Evolutionary conservation across 2,113 vertebrate genomes (phyloP), one percentile per base, ranked within the genome.

Genomic region (Typhlomys cinereus): DNA sequence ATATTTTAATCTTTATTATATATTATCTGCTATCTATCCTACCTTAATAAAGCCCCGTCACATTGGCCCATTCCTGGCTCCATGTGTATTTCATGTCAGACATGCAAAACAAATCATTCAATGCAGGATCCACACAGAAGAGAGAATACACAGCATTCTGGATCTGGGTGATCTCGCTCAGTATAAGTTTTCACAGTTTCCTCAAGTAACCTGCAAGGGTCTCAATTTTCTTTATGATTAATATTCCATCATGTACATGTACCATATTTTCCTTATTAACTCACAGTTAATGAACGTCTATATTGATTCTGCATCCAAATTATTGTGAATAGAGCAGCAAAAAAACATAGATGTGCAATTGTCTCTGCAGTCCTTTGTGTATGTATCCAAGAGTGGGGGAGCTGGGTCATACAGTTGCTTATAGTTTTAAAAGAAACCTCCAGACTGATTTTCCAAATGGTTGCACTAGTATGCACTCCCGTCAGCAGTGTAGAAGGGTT

Each of bases 291-390:
- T 61, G 18, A 17, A 29, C 36, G 54, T 1, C 27, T 14, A 31
- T 10, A 15, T 15, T 48, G 64, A 67, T 70, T 48, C 14, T 31
- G 10, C 10, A 12, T 61, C 59, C 41, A 34, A 52, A 25, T 39
- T 25, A n/a, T n/a, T 14, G 11, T 31, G 18, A 71, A 54, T 39
- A 73, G 7, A 4, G 71, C 71, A 64, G n/a, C 25, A 52, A 25
- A 18, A n/a, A 69, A 46, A 48, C 2, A 0, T 21, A 10, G 2
- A 4, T 15, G 2, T 9, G 8, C 25, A 41, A 44, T 7, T 15
- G 15, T 29, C 66, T 80, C 34, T 88, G 27, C 34, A 50, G 67
- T 41, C n/a, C 44, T 70, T 73, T 4, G n/a, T 2, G 13, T 82
- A 17, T 41, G 25, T 82, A 34, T 3, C 7, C 20, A 71, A n/a